Percentiles rank a stretch among this genome's conserved stretches.
Conservation (phyloP, 92 coral and sea anemone species). For the Isaurus tuberculatus region DNA sequence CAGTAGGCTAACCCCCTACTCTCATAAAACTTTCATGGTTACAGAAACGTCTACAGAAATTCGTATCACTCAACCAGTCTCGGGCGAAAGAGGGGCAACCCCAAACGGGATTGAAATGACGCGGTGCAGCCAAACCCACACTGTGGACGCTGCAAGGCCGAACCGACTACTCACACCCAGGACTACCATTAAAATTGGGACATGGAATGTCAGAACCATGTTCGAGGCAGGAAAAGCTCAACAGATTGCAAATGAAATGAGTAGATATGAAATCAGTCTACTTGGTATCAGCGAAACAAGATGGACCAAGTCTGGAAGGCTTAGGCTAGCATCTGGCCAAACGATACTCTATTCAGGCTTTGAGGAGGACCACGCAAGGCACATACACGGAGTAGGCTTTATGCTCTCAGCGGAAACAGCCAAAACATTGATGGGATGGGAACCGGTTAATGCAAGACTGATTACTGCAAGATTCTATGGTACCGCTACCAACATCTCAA, state of each 20-base stretch:
- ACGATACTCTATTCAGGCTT: conserved; percentile 1
- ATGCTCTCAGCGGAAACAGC: conserved; percentile 1
- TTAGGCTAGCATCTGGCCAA: conserved; percentile 9
- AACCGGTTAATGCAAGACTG: conserved; percentile 2
- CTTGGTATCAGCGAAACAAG: conserved; percentile 9
- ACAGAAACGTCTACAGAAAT: too few species aligned
- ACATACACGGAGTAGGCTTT: conserved; percentile 6
- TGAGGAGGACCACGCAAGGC: conserved; percentile 8
- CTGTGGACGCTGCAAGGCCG: conserved; percentile 21
- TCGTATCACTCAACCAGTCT: too few species aligned
- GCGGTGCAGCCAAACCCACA: conserved; percentile 27
- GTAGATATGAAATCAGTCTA: not conserved
- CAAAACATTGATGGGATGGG: conserved; percentile 5
- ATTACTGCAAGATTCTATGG: conserved; percentile 7
- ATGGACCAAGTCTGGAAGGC: conserved; percentile 8
- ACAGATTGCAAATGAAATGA: conserved; percentile 32
- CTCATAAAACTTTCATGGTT: too few species aligned
- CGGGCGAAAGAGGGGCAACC: conserved; percentile 13
- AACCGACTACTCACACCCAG: conserved; percentile 40
- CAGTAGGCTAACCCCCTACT: not conserved
- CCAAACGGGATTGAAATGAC: conserved; percentile 17
- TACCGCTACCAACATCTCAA: conserved; percentile 5
- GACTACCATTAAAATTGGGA: conserved; percentile 3
- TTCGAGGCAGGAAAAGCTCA: conserved; percentile 24
- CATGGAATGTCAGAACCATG: conserved; percentile 32